Evolutionary conservation across 2,888 invertebrate species (phyloP).

Genomic region (Acanthococcus lagerstroemiae): DNA sequence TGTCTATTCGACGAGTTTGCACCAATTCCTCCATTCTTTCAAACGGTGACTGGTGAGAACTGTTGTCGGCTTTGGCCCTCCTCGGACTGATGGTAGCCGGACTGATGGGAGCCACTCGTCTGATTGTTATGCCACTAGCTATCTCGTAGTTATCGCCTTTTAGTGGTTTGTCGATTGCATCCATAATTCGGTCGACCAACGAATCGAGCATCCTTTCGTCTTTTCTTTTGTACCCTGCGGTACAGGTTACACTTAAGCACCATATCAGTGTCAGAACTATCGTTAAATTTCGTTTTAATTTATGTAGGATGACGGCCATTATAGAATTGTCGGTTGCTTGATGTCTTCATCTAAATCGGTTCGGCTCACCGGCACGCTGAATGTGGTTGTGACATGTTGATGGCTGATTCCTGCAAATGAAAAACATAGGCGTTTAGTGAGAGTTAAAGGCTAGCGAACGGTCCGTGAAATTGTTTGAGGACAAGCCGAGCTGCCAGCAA

Average conservation of each 20-base stretch:
- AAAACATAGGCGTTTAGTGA: too few species aligned
- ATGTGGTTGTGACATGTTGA: not conserved
- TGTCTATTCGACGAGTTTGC: constrained; percentile 52
- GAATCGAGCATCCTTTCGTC: not conserved
- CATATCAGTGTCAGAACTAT: constrained; percentile 18
- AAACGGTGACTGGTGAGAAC: constrained; percentile 43
- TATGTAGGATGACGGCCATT: constrained; percentile 24
- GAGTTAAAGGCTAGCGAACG: too few species aligned
- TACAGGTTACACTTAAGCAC: constrained; percentile 12
- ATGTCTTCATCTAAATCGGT: constrained; percentile 25
- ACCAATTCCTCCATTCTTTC: constrained; percentile 52
- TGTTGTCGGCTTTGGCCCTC: constrained; percentile 20
- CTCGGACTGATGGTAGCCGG: constrained; percentile 16
- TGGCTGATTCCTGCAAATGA: not conserved
- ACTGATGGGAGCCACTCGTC: constrained; percentile 37
- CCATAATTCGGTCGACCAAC: constrained; percentile 43
- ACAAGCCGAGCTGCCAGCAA: too few species aligned
- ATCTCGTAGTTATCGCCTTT: constrained; percentile 49
- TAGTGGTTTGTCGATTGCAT: constrained; percentile 50
- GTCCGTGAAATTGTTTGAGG: too few species aligned
- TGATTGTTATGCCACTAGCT: constrained; percentile 49
- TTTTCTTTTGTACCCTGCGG: not conserved
- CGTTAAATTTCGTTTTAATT: constrained; percentile 17
- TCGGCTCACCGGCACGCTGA: not conserved
- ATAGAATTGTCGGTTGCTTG: constrained; percentile 1